Evolutionary conservation across 2,797 vertebrate species (phyloP).

Genomic region (Intellagama lesueurii): DNA sequence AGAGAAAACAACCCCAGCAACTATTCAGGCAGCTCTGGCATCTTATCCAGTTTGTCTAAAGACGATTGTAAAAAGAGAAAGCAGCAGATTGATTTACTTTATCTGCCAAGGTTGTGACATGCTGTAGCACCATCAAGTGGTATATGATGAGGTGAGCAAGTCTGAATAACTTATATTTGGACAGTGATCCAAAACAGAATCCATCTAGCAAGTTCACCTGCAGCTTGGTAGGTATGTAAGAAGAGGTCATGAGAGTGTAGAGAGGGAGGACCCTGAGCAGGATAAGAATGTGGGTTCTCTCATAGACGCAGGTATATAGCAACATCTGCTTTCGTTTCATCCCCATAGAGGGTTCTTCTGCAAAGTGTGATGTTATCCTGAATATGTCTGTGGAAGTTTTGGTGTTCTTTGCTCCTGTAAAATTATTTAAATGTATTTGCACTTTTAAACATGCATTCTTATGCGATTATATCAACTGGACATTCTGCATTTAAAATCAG

Average conservation of each 20-base stretch:
- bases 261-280: not conserved
- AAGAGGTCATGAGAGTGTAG: not conserved
- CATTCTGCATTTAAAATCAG: not conserved
- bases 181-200: not conserved
- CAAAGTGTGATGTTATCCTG: not conserved
- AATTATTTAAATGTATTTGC: not conserved
- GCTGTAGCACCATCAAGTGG: constrained; percentile 77
- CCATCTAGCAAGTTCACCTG: constrained; percentile 1
- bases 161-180: constrained; percentile 3
- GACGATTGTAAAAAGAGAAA: not conserved
- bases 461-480: not conserved
- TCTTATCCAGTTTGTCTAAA: constrained; percentile 24
- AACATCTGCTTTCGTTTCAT: not conserved
- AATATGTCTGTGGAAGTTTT: not conserved
- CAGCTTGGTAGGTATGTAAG: not conserved
- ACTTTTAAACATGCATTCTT: not conserved
- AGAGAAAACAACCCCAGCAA: not conserved
- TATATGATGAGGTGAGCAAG: constrained; percentile 19
- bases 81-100: not conserved
- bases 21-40: not conserved
- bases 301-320: not conserved
- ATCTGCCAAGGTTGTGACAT: not conserved
- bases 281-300: constrained; percentile 24
- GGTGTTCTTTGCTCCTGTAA: not conserved
- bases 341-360: not conserved